A percentile compares a stretch with the other conserved stretches of the same genome.
Conservation (phyloP, 1,140 invertebrate genomes). For the Cydia splendana region DNA sequence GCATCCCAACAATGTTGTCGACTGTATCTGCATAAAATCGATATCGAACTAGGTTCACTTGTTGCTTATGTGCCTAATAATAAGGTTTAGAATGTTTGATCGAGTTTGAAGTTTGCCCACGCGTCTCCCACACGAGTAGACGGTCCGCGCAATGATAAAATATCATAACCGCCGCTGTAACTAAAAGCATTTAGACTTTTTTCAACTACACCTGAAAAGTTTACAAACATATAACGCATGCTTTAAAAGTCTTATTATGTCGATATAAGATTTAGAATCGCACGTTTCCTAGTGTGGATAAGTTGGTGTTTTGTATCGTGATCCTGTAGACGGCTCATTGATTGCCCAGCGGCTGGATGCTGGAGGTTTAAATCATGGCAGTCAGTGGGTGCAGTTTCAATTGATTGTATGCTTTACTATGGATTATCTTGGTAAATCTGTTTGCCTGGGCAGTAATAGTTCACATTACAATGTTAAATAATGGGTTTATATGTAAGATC, state of each 20-base stretch:
- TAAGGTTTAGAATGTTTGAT: constrained; percentile 3
- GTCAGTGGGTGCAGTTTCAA: not conserved
- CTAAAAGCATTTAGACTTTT: not conserved
- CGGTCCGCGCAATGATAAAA: not conserved
- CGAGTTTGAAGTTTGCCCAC: constrained; percentile 1
- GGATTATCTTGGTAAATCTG: not conserved
- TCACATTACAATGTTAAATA: no score
- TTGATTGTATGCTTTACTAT: not conserved
- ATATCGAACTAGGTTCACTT: constrained; percentile 13
- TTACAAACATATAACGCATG: not conserved
- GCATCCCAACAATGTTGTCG: constrained; percentile 20
- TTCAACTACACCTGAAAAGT: not conserved
- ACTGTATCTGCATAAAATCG: constrained; percentile 29
- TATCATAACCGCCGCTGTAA: not conserved
- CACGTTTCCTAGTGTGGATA: not conserved
- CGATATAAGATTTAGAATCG: not conserved
- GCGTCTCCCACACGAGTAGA: constrained; percentile 15
- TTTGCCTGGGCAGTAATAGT: not conserved
- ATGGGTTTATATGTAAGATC: no score
- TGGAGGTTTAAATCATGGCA: not conserved
- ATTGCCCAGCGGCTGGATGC: not conserved
- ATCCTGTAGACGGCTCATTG: constrained; percentile 8
- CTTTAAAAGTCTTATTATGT: not conserved
- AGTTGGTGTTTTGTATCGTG: not conserved
- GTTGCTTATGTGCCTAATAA: not conserved